phyloP scores from a whole-genome alignment of 2,113 vertebrate genomes.

The Holacanthus passer region DNA sequence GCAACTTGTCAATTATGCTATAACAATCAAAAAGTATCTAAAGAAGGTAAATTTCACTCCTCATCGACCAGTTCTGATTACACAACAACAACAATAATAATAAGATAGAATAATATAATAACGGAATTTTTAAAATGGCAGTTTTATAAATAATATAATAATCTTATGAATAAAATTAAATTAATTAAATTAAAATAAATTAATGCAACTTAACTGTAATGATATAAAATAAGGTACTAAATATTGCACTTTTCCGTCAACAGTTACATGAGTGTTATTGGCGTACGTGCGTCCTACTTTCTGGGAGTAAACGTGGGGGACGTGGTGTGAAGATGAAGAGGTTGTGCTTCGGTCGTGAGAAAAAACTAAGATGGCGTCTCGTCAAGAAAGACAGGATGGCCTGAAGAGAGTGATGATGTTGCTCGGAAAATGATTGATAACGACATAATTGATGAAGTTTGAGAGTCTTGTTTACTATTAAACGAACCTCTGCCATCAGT shows the following conservation, averaged over 20 bases:
- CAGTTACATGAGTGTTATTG: not conserved
- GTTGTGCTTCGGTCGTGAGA: constrained; percentile 83
- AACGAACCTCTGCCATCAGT: constrained; percentile 30
- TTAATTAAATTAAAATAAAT: accelerated
- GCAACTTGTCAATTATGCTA: not conserved
- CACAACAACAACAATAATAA: no score
- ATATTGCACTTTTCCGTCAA: not conserved
- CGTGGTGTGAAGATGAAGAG: constrained; percentile 57
- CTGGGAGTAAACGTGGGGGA: constrained; percentile 65
- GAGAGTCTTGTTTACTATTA: constrained; percentile 35
- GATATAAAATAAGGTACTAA: no score
- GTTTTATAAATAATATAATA: no score
- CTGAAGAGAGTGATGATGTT: constrained; percentile 73
- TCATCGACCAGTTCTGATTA: not conserved
- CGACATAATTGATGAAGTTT: constrained; percentile 52
- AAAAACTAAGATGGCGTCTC: constrained; percentile 87
- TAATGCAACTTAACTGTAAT: not conserved
- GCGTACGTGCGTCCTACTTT: constrained; percentile 75
- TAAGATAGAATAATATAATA: not conserved
- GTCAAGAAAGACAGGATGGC: constrained; percentile 84
- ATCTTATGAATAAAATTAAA: not conserved
- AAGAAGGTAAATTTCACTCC: not conserved
- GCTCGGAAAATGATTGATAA: constrained; percentile 72
- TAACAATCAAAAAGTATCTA: not conserved
- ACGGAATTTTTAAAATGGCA: not conserved